A percentile compares a stretch with the other conserved stretches of the same genome.
Evolutionary conservation across 2,113 vertebrate species (phyloP).

Genomic region (Probosciger aterrimus): DNA sequence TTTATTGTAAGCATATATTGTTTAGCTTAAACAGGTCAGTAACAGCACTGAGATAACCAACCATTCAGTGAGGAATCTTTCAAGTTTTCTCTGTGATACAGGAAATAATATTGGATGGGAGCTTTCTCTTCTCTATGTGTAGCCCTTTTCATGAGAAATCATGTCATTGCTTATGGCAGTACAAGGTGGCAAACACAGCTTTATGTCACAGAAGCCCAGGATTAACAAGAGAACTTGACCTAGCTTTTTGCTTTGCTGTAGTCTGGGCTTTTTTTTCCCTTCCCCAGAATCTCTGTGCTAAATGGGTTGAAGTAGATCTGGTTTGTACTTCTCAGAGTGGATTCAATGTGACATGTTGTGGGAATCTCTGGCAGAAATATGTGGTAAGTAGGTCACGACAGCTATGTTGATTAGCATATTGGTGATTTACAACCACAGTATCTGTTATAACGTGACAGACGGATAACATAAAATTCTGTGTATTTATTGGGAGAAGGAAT

Average conservation of each 20-base stretch:
- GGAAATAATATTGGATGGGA: neutral
- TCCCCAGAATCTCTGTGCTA: slow-evolving; percentile 34
- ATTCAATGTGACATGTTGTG: slow-evolving; percentile 57
- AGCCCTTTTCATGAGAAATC: slow-evolving; percentile 50
- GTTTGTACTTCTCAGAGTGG: slow-evolving; percentile 41
- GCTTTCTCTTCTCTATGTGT: neutral
- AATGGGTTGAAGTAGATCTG: slow-evolving; percentile 53
- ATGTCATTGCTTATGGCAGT: slow-evolving; percentile 33
- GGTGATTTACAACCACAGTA: slow-evolving; percentile 48
- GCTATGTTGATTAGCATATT: slow-evolving; percentile 65
- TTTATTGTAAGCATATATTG: neutral
- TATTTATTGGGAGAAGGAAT: slow-evolving; percentile 2
- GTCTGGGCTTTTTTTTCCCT: neutral
- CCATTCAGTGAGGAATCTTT: neutral
- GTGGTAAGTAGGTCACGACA: slow-evolving; percentile 74
- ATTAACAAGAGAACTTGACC: slow-evolving; percentile 56
- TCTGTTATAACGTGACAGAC: slow-evolving; percentile 21
- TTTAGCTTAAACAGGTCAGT: neutral
- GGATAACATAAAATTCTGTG: neutral
- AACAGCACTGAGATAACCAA: neutral
- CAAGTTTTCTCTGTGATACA: neutral
- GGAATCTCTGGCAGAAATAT: slow-evolving; percentile 60
- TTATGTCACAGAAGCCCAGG: slow-evolving; percentile 26
- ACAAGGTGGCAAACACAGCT: slow-evolving; percentile 10
- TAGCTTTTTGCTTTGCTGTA: slow-evolving; percentile 29